A percentile compares a stretch with the other conserved stretches of the same genome.
phyloP scores from a whole-genome alignment of 2,888 invertebrate species.

The Eristalinus sepulchralis region DNA sequence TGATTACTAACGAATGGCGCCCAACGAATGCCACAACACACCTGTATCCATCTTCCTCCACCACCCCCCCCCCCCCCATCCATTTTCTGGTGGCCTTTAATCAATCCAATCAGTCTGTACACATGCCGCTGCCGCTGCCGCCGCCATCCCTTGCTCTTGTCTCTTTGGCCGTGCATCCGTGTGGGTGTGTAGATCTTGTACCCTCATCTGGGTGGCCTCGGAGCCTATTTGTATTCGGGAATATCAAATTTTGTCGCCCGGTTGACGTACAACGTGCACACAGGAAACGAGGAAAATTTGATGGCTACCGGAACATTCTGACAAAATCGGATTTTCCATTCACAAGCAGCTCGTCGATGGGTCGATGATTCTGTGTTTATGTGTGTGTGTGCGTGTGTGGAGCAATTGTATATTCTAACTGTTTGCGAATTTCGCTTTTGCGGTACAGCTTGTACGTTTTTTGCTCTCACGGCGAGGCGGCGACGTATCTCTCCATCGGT shows the following conservation, averaged over 20 bases:
- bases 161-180: constrained; percentile 4
- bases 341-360: background rate
- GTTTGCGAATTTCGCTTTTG: constrained; percentile 14
- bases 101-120: constrained; percentile 49
- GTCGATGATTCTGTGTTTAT: too few relatives aligned
- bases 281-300: background rate
- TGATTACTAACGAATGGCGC: constrained; percentile 52
- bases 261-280: background rate
- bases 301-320: constrained; percentile 24
- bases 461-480: background rate
- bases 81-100: constrained; percentile 36
- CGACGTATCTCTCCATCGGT: background rate
- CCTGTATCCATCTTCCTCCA: constrained; percentile 32
- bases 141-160: too few relatives aligned
- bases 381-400: background rate
- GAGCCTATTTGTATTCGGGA: constrained; percentile 9
- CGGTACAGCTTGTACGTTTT: background rate
- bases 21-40: constrained; percentile 28
- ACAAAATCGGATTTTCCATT: constrained; percentile 32
- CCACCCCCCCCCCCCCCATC: background rate
- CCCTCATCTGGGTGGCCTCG: background rate
- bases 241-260: constrained; percentile 42
- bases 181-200: constrained; percentile 2
- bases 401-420: constrained; percentile 2
- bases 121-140: background rate